Conservation (phyloP, 1,140 invertebrate genomes). For the Caenorhabditis briggsae region DNA sequence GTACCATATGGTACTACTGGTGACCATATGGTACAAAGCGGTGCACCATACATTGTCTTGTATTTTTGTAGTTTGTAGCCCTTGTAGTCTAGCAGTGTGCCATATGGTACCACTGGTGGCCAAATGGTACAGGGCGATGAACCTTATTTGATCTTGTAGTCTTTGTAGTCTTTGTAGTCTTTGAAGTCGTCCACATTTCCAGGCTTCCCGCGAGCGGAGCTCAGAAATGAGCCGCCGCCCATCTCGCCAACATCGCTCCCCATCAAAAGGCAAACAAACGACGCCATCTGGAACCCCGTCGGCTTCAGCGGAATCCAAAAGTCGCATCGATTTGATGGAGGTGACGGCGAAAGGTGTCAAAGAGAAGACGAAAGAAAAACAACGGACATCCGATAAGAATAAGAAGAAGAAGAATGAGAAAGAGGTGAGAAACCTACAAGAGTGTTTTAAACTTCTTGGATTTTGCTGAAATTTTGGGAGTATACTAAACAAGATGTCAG, state of each 20-base stretch:
- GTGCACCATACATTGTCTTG: too few relatives aligned
- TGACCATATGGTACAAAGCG: too few relatives aligned
- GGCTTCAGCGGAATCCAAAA: not conserved
- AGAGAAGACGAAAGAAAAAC: not conserved
- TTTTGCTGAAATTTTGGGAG: too few relatives aligned
- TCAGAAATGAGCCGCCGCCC: not conserved
- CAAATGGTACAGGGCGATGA: too few relatives aligned
- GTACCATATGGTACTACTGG: too few relatives aligned
- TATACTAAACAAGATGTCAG: too few relatives aligned
- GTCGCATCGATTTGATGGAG: not conserved
- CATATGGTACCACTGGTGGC: too few relatives aligned
- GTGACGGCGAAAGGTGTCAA: slow-evolving; percentile 22
- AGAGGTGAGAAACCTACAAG: not conserved
- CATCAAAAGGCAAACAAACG: not conserved
- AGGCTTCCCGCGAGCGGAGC: not conserved
- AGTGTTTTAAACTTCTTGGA: too few relatives aligned
- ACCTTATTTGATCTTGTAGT: too few relatives aligned
- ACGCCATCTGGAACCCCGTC: not conserved
- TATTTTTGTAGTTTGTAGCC: too few relatives aligned
- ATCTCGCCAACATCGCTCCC: not conserved
- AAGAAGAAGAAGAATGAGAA: not conserved
- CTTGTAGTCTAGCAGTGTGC: too few relatives aligned
- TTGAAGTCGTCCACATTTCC: not conserved
- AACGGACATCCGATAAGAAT: not conserved
- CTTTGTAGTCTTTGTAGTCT: too few relatives aligned